These are phyloP conservation scores for Sogatella furcifera DNA, from an alignment of 1,140 invertebrate species.

Conservation along the genomic window DNA sequence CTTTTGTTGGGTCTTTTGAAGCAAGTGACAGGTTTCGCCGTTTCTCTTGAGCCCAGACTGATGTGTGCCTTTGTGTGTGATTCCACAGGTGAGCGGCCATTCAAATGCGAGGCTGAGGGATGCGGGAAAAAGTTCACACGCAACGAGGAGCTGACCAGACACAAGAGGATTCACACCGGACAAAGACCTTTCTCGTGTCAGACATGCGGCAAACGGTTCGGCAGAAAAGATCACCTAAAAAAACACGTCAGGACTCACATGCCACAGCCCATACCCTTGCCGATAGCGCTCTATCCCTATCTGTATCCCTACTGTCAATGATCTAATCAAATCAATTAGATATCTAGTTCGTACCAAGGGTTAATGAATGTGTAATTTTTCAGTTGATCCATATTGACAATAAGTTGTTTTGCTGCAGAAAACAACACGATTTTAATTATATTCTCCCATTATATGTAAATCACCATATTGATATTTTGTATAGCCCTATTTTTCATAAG, in stretches of 20 bases:
- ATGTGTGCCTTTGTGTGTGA: slow-evolving; percentile 12
- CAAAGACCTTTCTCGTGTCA: slow-evolving; percentile 66
- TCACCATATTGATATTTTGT: no score
- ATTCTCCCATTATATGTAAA: no score
- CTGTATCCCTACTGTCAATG: slow-evolving; percentile 16
- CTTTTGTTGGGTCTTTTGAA: no score
- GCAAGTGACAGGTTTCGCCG: no score
- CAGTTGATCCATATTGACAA: no score
- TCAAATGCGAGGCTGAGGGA: slow-evolving; percentile 67
- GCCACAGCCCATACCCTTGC: slow-evolving; percentile 12
- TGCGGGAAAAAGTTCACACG: slow-evolving; percentile 86
- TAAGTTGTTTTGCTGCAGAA: no score
- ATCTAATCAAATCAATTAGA: not conserved
- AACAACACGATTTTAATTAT: no score
- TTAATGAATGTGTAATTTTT: no score
- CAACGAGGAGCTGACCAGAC: slow-evolving; percentile 86
- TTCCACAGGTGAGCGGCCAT: slow-evolving; percentile 66
- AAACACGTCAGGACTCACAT: slow-evolving; percentile 68
- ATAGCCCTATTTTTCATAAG: no score
- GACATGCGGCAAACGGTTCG: slow-evolving; percentile 77
- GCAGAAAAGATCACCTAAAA: slow-evolving; percentile 78
- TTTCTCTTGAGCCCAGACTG: not conserved
- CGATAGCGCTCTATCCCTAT: slow-evolving; percentile 16
- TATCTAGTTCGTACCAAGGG: no score
- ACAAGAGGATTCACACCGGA: slow-evolving; percentile 82